Base-by-base conservation (phyloP, 2,113 vertebrate genomes). In the Beaufortia kweichowensis region DNA sequence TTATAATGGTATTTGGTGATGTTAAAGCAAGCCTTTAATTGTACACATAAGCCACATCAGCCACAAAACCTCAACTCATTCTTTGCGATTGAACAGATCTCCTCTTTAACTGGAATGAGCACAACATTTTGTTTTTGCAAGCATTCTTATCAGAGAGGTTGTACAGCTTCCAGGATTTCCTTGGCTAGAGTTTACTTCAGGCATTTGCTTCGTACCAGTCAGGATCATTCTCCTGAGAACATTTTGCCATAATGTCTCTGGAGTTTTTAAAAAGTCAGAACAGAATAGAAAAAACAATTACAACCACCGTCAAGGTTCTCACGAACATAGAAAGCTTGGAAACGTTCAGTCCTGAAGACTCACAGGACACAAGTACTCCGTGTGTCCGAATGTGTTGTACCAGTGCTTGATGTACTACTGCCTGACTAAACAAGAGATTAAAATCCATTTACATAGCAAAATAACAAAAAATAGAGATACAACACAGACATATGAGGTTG, bases 91-190 rank as follows among this genome's bases (percentile, higher is more conserved):
- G 9, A 15, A 19, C 29, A 75, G 46, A 60, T 28, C 3, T 72
- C 6, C 57, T 33, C 55, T 15, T 71, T 41, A n/a, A 67, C 24
- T 21, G 17, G 23, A 61, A 31, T n/a, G 39, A 43, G 48, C 43
- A 63, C 46, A 78, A 61, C 66, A 79, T 31, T 66, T 41, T 72
- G 59, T 76, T 79, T 61, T 41, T 61, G 67, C 59, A 79, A 76
- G 60, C 77, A 72, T 41, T 39, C 39, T 75, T 82, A 82, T 82
- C 81, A 76, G 60, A 39, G 43, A 29, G 57, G 26, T 50, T 39
- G 35, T 75, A 29, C 64, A 68, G 35, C 21, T 72, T 76, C 66
- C 81, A 82, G 81, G 67, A 82, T 72, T 76, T 79, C 77, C 77
- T 76, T 39, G 63, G 71, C 50, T 8, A 24, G n/a, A 61, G 9